Evolutionary conservation across 2,797 vertebrate genomes (phyloP).

Genomic region (Sebastolobus altivelis): DNA sequence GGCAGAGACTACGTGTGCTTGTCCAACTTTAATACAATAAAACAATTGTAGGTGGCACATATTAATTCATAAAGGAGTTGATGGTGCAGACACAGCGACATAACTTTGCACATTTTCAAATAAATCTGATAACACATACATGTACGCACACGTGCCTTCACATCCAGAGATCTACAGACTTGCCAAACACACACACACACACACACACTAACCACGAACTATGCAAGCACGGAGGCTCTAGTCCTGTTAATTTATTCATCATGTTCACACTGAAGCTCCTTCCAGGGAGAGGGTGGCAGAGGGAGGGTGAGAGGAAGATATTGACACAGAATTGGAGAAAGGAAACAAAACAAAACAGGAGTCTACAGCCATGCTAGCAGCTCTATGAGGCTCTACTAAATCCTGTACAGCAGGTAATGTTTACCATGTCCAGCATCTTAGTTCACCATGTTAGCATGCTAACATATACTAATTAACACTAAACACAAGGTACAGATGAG

Average conservation of each 20-base stretch:
- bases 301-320: not conserved
- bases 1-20: not conserved
- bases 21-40: not conserved
- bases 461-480: not conserved
- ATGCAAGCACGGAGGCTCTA: slow-evolving; percentile 12
- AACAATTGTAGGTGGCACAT: not conserved
- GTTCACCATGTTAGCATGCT: not conserved
- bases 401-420: not conserved
- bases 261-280: slow-evolving; percentile 30
- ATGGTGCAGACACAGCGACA: not conserved
- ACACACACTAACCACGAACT: not conserved
- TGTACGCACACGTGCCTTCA: too few species aligned
- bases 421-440: not conserved
- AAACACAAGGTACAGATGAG: too few species aligned
- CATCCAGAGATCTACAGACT: not conserved
- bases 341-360: not conserved
- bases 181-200: not conserved
- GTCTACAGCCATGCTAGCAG: not conserved
- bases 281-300: not conserved
- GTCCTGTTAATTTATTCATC: slow-evolving; percentile 25
- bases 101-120: not conserved
- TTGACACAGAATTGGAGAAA: slow-evolving; percentile 9
- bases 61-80: not conserved
- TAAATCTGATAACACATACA: not conserved
- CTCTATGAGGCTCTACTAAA: not conserved